These are phyloP conservation scores for Falcunculus frontatus DNA, from an alignment of 2,113 vertebrate genomes.

Conservation along the genomic window DNA sequence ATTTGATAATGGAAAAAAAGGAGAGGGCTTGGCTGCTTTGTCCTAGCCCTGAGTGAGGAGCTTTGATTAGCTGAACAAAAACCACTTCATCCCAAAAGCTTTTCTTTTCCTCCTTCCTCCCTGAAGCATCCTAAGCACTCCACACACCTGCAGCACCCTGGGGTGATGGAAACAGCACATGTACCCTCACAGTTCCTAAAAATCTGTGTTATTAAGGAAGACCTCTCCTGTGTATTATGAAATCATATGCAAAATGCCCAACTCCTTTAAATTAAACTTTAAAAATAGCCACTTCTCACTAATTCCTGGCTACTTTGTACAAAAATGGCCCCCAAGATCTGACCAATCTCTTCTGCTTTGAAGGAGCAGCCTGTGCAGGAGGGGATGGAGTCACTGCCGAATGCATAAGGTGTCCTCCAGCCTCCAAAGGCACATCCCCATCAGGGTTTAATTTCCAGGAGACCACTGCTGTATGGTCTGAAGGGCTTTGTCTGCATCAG, in stretches of 20 bases:
- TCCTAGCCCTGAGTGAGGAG: not conserved
- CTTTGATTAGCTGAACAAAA: slow-evolving; percentile 10
- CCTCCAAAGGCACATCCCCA: not conserved
- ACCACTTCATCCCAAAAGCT: slow-evolving; percentile 13
- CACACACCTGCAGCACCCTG: slow-evolving; percentile 32
- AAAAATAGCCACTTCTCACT: not conserved
- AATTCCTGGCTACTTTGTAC: not conserved
- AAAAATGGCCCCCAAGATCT: not conserved
- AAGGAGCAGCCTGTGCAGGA: not conserved
- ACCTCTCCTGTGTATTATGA: not conserved
- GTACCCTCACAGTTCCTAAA: not conserved
- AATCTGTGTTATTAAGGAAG: not conserved
- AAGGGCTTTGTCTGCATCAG: not conserved
- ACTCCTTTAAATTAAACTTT: not conserved
- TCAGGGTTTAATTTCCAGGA: not conserved
- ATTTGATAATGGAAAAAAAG: not conserved
- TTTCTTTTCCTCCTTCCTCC: slow-evolving; percentile 3
- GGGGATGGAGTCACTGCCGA: not conserved
- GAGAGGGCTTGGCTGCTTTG: not conserved
- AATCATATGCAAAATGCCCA: not conserved
- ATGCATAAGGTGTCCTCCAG: not conserved
- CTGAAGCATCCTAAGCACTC: slow-evolving; percentile 14
- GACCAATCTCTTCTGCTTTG: not conserved
- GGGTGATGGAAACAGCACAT: slow-evolving; percentile 4
- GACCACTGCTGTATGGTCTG: rapidly evolving